phyloP scores from a whole-genome alignment of 2,113 vertebrate species.

The Periophthalmus modestus region DNA sequence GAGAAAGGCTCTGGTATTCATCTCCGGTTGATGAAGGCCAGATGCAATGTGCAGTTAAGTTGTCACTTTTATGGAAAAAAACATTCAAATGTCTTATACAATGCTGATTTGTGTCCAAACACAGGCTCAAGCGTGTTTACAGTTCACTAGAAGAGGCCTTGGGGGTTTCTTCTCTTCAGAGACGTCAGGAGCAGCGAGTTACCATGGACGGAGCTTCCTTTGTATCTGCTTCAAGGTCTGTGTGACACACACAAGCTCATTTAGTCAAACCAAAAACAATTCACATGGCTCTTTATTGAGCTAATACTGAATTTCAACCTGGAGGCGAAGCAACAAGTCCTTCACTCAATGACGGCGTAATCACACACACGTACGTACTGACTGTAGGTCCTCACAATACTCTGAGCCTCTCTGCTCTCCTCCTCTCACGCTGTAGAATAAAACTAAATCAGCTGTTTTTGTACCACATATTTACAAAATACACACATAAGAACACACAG shows the following conservation, averaged over 20 bases:
- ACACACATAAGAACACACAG: slow-evolving; percentile 35
- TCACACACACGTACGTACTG: background rate
- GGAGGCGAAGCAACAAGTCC: slow-evolving; percentile 39
- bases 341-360: slow-evolving; percentile 5
- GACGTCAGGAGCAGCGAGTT: slow-evolving; percentile 7
- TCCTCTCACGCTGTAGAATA: slow-evolving; percentile 22
- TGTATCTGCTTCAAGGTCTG: slow-evolving; percentile 32
- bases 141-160: slow-evolving; percentile 19
- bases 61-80: slow-evolving; percentile 15
- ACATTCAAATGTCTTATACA: slow-evolving; percentile 10
- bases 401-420: slow-evolving; percentile 10
- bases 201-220: slow-evolving; percentile 16
- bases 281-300: slow-evolving; percentile 8
- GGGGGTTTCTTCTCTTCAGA: slow-evolving; percentile 2
- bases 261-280: slow-evolving; percentile 4
- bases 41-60: background rate
- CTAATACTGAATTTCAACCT: slow-evolving; percentile 10
- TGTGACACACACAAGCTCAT: slow-evolving; percentile 3
- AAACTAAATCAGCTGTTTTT: slow-evolving; percentile 45
- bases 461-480: slow-evolving; percentile 38
- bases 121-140: slow-evolving; percentile 13
- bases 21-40: background rate
- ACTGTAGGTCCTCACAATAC: background rate
- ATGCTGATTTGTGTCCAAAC: slow-evolving; percentile 1
- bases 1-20: slow-evolving; percentile 22